A percentile compares a stretch with the other conserved stretches of the same genome.
These are phyloP conservation scores for Lissocephala sabroskyi DNA, from an alignment of 2,888 invertebrate genomes.

Conservation along the genomic window DNA sequence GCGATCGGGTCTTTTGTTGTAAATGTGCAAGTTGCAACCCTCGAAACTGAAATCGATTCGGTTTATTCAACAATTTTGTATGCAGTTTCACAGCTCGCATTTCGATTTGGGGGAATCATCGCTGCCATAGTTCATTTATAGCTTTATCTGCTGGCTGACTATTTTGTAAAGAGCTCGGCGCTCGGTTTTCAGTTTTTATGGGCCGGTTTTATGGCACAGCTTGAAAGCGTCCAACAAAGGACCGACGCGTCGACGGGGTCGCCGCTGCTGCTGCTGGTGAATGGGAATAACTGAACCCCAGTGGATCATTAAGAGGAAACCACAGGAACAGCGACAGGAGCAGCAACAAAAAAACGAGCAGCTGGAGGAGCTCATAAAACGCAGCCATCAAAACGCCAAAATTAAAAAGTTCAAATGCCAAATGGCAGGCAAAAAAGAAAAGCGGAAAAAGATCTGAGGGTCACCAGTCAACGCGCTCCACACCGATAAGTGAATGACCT, in stretches of 20 bases:
- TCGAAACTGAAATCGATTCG: too few relatives aligned
- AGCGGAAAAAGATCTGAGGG: too few relatives aligned
- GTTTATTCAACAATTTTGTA: too few relatives aligned
- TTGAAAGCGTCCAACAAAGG: constrained; percentile 30
- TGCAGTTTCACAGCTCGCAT: constrained; percentile 5
- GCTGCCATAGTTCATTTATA: constrained; percentile 39
- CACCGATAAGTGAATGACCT: constrained; percentile 1
- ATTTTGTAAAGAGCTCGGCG: too few relatives aligned
- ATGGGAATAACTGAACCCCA: constrained; percentile 25
- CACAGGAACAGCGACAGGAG: constrained; percentile 41
- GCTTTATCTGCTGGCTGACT: constrained; percentile 25
- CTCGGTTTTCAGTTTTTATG: constrained; percentile 23
- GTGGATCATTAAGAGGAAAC: constrained; percentile 54
- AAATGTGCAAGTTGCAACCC: too few relatives aligned
- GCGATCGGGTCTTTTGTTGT: too few relatives aligned
- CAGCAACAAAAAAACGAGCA: constrained; percentile 13
- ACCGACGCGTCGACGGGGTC: not conserved
- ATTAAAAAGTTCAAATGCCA: constrained; percentile 62
- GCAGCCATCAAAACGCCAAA: constrained; percentile 61
- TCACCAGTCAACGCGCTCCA: constrained; percentile 27
- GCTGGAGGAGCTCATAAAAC: constrained; percentile 45
- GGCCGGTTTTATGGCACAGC: constrained; percentile 34
- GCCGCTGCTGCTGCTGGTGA: not conserved
- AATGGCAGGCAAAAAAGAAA: constrained; percentile 55
- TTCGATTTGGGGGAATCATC: constrained; percentile 30